Evolutionary conservation across 1,140 invertebrate species (phyloP).

Genomic region (Charaxes varanes): DNA sequence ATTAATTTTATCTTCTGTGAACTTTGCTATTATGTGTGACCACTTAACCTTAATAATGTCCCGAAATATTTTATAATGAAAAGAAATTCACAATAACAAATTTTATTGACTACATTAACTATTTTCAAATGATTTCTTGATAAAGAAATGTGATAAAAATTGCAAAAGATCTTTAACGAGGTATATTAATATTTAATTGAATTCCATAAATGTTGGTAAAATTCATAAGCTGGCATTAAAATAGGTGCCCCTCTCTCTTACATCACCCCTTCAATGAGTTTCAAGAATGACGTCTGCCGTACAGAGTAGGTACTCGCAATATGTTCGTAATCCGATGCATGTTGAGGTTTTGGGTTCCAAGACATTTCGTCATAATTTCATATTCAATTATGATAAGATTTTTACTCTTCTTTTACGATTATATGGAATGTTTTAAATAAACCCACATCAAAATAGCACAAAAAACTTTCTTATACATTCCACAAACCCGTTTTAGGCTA

Average conservation of each 20-base stretch:
- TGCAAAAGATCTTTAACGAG: neutral
- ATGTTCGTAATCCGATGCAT: constrained; percentile 12
- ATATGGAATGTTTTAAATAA: too few relatives aligned
- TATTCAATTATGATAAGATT: constrained; percentile 11
- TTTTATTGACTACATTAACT: neutral
- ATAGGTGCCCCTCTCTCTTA: constrained; percentile 22
- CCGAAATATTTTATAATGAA: constrained; percentile 1
- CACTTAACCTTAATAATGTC: constrained; percentile 16
- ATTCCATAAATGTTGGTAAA: constrained; percentile 16
- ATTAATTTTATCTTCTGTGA: constrained; percentile 32
- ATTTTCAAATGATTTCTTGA: constrained; percentile 2
- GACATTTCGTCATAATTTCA: constrained; percentile 33
- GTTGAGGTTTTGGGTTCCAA: constrained; percentile 67
- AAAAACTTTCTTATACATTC: too few relatives aligned
- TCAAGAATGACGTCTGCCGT: constrained; percentile 29
- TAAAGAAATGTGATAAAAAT: neutral
- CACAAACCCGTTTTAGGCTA: constrained; percentile 13
- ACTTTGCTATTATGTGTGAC: constrained; percentile 35
- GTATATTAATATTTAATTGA: constrained; percentile 1
- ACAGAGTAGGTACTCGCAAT: neutral
- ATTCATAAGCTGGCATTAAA: constrained; percentile 30
- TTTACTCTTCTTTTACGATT: constrained; percentile 18
- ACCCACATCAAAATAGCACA: too few relatives aligned
- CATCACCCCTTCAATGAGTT: constrained; percentile 21
- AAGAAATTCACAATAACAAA: neutral